These are phyloP conservation scores for Tetragonula clypearis DNA, from an alignment of 1,140 invertebrate species.

Conservation along the genomic window DNA sequence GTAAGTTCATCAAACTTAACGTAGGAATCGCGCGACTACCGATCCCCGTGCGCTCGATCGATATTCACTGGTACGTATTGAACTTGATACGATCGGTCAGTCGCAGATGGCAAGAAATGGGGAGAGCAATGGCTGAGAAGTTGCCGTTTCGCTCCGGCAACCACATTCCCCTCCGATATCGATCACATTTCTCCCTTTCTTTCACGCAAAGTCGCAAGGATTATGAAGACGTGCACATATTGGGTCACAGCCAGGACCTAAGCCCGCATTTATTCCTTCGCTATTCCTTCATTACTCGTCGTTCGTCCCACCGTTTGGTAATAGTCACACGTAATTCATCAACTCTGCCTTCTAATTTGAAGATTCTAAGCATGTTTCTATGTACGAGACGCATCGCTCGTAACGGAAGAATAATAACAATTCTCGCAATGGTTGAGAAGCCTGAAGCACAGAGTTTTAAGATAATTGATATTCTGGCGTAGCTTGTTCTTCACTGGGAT, in stretches of 20 bases:
- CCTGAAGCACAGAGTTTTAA: no score
- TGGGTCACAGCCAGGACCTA: slow-evolving; percentile 56
- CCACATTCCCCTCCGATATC: background rate
- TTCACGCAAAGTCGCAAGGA: slow-evolving; percentile 51
- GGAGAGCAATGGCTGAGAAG: slow-evolving; percentile 18
- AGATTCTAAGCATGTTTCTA: no score
- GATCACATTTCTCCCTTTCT: slow-evolving; percentile 12
- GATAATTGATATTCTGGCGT: no score
- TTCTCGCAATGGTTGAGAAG: no score
- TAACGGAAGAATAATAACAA: background rate
- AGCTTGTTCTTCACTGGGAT: no score
- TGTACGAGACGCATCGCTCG: background rate
- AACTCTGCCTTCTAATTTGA: background rate
- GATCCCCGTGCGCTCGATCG: slow-evolving; percentile 6
- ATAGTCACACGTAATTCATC: slow-evolving; percentile 33
- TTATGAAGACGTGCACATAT: slow-evolving; percentile 65
- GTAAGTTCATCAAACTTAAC: slow-evolving; percentile 24
- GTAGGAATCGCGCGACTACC: background rate
- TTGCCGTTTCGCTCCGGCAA: background rate
- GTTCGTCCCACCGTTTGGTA: background rate
- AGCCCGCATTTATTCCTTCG: slow-evolving; percentile 26
- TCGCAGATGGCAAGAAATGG: slow-evolving; percentile 16
- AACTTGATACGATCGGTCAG: background rate
- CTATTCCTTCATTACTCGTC: background rate
- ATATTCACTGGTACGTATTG: background rate